phyloP scores from a whole-genome alignment of 2,113 vertebrate species.

The Onychorhynchus coronatus region DNA sequence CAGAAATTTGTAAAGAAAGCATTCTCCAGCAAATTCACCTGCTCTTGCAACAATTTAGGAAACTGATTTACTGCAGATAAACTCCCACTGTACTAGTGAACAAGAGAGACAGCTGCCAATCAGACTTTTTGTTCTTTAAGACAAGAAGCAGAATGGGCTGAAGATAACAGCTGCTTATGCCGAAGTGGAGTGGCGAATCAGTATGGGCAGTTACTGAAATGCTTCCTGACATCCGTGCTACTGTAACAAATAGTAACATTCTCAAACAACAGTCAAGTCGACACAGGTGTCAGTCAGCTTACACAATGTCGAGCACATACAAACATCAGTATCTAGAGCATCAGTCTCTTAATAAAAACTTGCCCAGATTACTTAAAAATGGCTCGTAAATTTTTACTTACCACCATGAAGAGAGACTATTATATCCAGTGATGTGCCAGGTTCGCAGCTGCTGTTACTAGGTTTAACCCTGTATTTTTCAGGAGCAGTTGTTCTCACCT shows the following conservation, averaged over 20 bases:
- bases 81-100: not conserved
- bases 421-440: conserved; percentile 88
- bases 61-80: not conserved
- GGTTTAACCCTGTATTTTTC: conserved; percentile 98
- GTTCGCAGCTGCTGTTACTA: conserved; percentile 93
- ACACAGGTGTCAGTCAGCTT: not conserved
- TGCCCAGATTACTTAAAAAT: not conserved
- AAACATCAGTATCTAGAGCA: not conserved
- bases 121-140: not conserved
- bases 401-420: conserved; percentile 93
- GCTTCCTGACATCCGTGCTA: not conserved
- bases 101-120: not conserved
- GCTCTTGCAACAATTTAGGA: not conserved
- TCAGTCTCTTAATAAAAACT: not conserved
- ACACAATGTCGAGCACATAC: not conserved
- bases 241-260: not conserved
- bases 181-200: not conserved
- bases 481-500: conserved; percentile 97
- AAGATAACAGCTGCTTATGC: not conserved
- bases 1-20: not conserved
- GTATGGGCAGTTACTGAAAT: not conserved
- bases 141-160: not conserved
- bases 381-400: conserved; percentile 54
- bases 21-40: not conserved
- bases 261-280: not conserved